A percentile compares a stretch with the other conserved stretches of the same genome.
phyloP scores from a whole-genome alignment of 2,113 vertebrate species.

The Xiphophorus couchianus region DNA sequence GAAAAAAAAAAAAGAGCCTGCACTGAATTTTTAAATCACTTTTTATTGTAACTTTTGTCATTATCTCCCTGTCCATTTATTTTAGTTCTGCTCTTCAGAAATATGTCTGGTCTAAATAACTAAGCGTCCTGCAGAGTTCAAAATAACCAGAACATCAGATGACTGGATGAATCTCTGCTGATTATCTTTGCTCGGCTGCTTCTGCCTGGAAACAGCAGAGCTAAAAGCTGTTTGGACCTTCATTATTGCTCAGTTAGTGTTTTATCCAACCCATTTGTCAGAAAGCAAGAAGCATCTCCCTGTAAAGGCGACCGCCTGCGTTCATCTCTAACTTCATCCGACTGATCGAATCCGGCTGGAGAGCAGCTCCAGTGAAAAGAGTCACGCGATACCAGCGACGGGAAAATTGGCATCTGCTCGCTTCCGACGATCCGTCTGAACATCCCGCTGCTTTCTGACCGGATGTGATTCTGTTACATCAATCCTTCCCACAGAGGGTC shows the following conservation, averaged over 20 bases:
- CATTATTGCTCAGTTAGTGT: background rate
- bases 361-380: constrained; percentile 3
- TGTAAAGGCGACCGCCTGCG: constrained; percentile 13
- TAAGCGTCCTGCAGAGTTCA: no score
- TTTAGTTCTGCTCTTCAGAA: no score
- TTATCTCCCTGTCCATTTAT: no score
- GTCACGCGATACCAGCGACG: background rate
- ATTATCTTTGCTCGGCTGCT: background rate
- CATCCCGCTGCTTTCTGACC: background rate
- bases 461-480: constrained; percentile 1
- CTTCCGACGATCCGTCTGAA: constrained; percentile 3
- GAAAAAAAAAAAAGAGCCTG: no score
- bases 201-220: background rate
- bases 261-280: background rate
- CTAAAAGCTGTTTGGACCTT: background rate
- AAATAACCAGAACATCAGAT: no score
- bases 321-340: constrained; percentile 13
- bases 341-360: background rate
- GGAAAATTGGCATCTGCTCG: background rate
- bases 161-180: no score
- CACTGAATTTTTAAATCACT: no score
- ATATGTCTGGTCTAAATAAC: no score
- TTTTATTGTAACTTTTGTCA: no score
- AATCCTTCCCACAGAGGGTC: background rate
- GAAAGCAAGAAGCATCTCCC: background rate